Conservation (phyloP, 2,797 vertebrate genomes). For the Leptatherina wallacei region DNA sequence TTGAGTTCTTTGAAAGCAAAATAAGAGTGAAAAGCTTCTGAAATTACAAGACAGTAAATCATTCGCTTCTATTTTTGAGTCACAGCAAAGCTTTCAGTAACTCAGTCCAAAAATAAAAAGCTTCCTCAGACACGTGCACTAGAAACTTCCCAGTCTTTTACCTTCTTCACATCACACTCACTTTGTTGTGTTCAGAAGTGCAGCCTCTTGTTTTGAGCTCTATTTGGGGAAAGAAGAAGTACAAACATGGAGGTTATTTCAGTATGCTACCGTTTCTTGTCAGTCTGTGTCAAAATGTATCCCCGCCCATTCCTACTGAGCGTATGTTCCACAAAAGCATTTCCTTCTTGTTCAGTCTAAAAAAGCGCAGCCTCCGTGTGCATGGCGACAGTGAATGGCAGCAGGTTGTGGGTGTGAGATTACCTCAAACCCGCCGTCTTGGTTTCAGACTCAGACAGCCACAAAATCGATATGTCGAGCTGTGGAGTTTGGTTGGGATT, state of each 20-base stretch:
- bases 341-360: constrained; percentile 22
- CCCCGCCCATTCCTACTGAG: constrained; percentile 35
- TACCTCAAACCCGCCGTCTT: neutral
- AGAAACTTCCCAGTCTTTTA: neutral
- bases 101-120: neutral
- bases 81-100: constrained; percentile 7
- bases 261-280: neutral
- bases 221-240: constrained; percentile 62
- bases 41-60: neutral
- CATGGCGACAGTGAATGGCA: neutral
- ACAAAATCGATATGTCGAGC: constrained; percentile 28
- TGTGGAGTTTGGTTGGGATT: neutral
- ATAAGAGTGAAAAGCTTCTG: neutral
- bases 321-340: neutral
- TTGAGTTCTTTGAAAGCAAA: constrained; percentile 58
- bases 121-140: neutral
- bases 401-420: constrained; percentile 13
- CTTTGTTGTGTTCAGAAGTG: neutral
- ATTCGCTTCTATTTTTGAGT: constrained; percentile 14
- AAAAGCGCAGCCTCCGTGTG: neutral
- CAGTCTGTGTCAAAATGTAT: neutral
- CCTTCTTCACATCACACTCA: neutral
- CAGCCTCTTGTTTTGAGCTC: neutral
- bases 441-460: constrained; percentile 16
- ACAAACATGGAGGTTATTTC: constrained; percentile 1